A percentile compares a stretch with the other conserved stretches of the same genome.
These are phyloP conservation scores for Ceratina japonica DNA, from an alignment of 1,140 invertebrate genomes.

Conservation along the genomic window DNA sequence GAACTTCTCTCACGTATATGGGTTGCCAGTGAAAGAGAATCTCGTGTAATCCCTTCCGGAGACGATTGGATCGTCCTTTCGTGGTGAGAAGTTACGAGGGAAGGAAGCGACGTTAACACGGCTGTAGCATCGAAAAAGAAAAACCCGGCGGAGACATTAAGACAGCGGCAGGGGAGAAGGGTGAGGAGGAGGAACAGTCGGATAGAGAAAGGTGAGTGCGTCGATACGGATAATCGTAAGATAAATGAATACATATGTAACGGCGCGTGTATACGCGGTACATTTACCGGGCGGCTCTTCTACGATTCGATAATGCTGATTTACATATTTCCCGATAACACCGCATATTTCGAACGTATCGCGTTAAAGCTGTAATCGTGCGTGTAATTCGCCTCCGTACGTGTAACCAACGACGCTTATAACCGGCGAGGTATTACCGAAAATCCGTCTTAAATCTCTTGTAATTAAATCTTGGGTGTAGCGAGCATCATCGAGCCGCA, in stretches of 20 bases:
- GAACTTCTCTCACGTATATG: neutral
- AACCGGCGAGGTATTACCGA: conserved; percentile 21
- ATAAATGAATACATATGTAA: conserved; percentile 36
- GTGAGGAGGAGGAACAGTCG: neutral
- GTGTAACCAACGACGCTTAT: neutral
- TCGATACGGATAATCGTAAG: conserved; percentile 29
- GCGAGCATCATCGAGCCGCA: neutral
- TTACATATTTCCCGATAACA: conserved; percentile 64
- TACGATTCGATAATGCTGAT: conserved; percentile 58
- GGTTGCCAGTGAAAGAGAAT: neutral
- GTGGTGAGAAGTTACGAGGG: neutral
- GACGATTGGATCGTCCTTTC: conserved; percentile 11
- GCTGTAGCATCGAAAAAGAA: neutral
- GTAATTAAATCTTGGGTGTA: conserved; percentile 37
- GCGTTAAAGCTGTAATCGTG: conserved; percentile 50
- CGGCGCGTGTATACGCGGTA: neutral
- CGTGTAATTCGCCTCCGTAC: conserved; percentile 54
- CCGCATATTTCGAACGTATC: conserved; percentile 47
- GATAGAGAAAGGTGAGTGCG: conserved; percentile 34
- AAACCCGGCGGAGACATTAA: neutral
- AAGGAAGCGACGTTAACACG: neutral
- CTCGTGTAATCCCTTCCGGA: neutral
- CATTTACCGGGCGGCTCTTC: conserved; percentile 40
- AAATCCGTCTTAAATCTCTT: conserved; percentile 44
- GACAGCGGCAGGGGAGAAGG: neutral